phyloP scores from a whole-genome alignment of 2,113 vertebrate species.

The Bombycilla garrulus region DNA sequence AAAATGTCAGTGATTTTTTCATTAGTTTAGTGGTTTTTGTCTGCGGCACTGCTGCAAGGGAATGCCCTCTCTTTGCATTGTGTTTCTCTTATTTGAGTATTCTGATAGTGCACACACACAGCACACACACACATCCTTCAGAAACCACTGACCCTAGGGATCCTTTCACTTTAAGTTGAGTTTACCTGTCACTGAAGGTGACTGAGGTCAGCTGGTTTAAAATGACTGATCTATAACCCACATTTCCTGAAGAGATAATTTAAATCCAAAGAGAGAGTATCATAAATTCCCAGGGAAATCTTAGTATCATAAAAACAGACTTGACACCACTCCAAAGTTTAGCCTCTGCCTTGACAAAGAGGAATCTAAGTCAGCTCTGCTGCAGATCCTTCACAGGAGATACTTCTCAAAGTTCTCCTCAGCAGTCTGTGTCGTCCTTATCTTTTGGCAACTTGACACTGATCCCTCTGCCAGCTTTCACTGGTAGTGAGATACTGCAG shows the following conservation, averaged over 20 bases:
- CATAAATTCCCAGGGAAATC: background rate
- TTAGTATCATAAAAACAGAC: background rate
- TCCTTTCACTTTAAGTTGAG: background rate
- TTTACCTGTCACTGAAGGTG: background rate
- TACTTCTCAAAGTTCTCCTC: background rate
- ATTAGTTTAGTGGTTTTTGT: background rate
- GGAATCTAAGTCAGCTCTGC: background rate
- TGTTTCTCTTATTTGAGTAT: background rate
- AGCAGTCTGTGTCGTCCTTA: background rate
- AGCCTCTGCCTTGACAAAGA: background rate
- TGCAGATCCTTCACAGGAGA: background rate
- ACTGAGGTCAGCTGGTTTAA: constrained; percentile 13
- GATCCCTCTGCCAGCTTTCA: background rate
- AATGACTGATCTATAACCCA: constrained; percentile 15
- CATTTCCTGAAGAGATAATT: background rate
- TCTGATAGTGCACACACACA: background rate
- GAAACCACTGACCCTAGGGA: background rate
- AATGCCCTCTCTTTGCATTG: background rate
- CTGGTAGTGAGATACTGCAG: background rate
- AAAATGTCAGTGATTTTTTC: background rate
- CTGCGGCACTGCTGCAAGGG: background rate
- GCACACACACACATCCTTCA: background rate
- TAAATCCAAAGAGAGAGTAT: background rate
- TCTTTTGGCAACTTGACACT: background rate
- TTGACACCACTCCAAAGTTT: background rate